These are phyloP conservation scores for Panzeria rudis DNA, from an alignment of 2,888 invertebrate genomes.

Conservation along the genomic window DNA sequence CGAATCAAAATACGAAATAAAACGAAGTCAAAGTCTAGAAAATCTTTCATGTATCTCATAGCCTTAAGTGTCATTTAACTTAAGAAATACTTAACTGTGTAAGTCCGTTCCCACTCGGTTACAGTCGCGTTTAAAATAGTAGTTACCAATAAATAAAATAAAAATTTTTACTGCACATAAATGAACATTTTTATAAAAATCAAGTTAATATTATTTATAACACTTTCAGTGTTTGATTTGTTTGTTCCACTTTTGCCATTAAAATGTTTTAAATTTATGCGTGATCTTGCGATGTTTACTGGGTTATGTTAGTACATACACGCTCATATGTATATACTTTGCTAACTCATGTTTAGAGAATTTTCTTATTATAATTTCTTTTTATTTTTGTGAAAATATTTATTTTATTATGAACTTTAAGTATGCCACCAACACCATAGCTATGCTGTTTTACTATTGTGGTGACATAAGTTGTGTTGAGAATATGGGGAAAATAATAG, in stretches of 20 bases:
- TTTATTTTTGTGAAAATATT: slow-evolving; percentile 28
- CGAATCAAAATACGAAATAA: too few species aligned
- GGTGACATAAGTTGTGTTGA: slow-evolving; percentile 45
- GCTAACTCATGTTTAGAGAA: slow-evolving; percentile 32
- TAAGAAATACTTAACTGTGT: too few species aligned
- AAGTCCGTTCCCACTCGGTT: too few species aligned
- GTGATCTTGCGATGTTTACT: neutral
- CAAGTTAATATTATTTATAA: neutral
- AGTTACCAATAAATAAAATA: too few species aligned
- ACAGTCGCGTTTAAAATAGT: too few species aligned
- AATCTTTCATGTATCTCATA: too few species aligned
- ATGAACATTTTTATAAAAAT: neutral
- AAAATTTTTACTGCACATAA: too few species aligned
- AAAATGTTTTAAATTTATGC: neutral
- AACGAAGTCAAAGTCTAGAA: too few species aligned
- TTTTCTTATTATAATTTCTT: slow-evolving; percentile 30
- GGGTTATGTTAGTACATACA: slow-evolving; percentile 9
- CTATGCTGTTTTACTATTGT: slow-evolving; percentile 21
- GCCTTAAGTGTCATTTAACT: too few species aligned
- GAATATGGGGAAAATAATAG: slow-evolving; percentile 28
- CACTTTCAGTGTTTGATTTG: slow-evolving; percentile 1
- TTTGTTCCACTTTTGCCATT: slow-evolving; percentile 18
- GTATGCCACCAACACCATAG: slow-evolving; percentile 44
- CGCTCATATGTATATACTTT: neutral
- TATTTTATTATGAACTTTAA: slow-evolving; percentile 51